Evolutionary conservation across 1,140 invertebrate species (phyloP), one percentile per base, ranked within the genome.

Genomic region (Papilio polytes): DNA sequence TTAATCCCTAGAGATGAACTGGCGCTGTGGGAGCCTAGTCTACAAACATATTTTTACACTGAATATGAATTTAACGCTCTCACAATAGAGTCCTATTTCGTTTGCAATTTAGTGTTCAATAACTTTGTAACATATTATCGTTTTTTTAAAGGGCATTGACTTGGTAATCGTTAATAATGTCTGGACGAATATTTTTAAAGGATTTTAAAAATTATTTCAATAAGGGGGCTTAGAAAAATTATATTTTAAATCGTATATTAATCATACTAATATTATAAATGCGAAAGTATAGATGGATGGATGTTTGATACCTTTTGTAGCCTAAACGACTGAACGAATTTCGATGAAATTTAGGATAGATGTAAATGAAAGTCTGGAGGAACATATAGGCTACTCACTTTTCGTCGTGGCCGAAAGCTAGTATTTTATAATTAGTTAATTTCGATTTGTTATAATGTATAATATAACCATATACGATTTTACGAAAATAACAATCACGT

Each of bases 1-100:
- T 84, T 87, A 88, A 88, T 87, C 85, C 80, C 81, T 81, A 84
- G 78, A 80, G 86, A 88, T 87, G 80, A 80, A 74, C 81, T 79
- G 85, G 81, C 82, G 78, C 74, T 79, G 87, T 83, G 85, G 84
- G 85, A 85, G 84, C 82, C 80, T 83, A 78, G 53, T 82, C 66
- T 77, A 80, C 73, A 80, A 83, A 79, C n/a, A 77, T 82, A 79
- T 31, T 9, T 20, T 73, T 80, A 59, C 73, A 18, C 6, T 26
- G 1, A 13, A 81, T 3, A 26, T 20, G 13, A n/a, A 20, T 20
- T 66, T 78, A 78, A 80, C 48, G 9, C 2, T 3, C 3, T 53
- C 13, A 26, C 3, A 10, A 13, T 82, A 82, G 70, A 70, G 80
- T 78, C 22, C n/a, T 12, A 26, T 78, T 83, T 83, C 7, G 4